Evolutionary conservation across 2,797 vertebrate species (phyloP), one percentile per base, ranked within the genome.

Genomic region (Acridotheres tristis): DNA sequence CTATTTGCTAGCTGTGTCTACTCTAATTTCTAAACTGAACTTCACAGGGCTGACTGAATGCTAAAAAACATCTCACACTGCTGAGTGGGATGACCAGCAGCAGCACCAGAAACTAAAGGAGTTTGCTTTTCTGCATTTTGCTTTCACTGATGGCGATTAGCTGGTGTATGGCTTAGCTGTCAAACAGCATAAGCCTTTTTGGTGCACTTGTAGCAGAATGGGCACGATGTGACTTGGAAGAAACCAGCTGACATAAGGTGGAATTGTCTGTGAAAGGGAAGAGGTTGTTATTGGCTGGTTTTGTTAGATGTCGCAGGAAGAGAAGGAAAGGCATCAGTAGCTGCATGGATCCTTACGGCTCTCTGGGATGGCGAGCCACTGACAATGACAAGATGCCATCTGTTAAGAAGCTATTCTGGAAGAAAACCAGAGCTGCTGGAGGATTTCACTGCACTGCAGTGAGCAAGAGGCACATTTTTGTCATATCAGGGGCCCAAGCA

Each of bases 371-470:
- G 97, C 22, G 71, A 96, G 88, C 94, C 93, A 96, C 95, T 94
- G 96, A 94, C 95, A 96, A 85, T 95, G 97, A 97, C 94, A 98
- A 97, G 93, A 93, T 92, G 77, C 96, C 96, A 96, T 97, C 97
- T 97, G 96, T 96, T 96, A 93, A 91, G 94, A 93, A 96, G 85
- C 57, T 97, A 54, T 96, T 96, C 96, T 97, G 97, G 93, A 97
- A 93, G 91, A 96, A 96, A 96, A 93, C 11, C 0, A 34, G 94
- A 97, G 50, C 79, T 94, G 68, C 88, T 95, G 83, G 88, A 97
- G 57, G 89, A 96, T 96, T 91, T 87, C 7, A 27, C 80, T 93
- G 89, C 85, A 89, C 86, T 89, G 34, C 57, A 92, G 61, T 96
- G 68, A 89, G 69, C 86, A 93, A 97, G 83, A 30, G 55, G 82